Evolutionary conservation across 2,113 vertebrate species (phyloP).

Genomic region (Microtus ochrogaster): DNA sequence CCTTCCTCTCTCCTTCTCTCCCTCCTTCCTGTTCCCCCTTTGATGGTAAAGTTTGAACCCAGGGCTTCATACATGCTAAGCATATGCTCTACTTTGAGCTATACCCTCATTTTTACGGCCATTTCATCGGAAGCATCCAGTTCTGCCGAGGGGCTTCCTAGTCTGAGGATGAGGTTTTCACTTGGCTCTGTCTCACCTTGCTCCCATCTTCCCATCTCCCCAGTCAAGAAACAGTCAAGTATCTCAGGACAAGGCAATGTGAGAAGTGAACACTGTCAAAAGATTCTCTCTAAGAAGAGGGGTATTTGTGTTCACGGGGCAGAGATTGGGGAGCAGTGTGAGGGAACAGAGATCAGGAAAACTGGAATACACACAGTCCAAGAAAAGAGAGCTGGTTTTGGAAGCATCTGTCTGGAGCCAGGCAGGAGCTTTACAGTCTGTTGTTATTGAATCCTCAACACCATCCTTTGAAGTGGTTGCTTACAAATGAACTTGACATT

Average conservation of each 20-base stretch:
- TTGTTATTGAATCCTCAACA: constrained; percentile 11
- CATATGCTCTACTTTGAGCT: accelerated
- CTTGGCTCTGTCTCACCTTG: neutral
- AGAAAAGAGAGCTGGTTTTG: neutral
- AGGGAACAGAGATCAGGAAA: neutral
- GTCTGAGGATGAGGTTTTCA: neutral
- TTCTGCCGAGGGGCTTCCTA: neutral
- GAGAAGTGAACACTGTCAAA: neutral
- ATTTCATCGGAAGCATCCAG: neutral
- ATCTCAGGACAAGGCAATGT: no score
- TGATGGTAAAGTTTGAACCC: neutral
- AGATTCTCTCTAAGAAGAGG: neutral
- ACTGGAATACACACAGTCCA: neutral
- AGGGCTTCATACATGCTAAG: neutral
- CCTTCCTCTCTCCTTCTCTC: neutral
- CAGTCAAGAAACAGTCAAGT: constrained; percentile 82
- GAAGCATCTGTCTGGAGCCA: neutral
- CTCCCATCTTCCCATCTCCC: neutral
- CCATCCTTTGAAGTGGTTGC: neutral
- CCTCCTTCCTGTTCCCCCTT: neutral
- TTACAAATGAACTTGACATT: neutral
- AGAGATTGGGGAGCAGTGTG: neutral
- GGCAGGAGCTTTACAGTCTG: neutral
- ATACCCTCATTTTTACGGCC: neutral
- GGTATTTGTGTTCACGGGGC: neutral